These are phyloP conservation scores for Chamaedrilus cognettii DNA, from an alignment of 2,888 invertebrate genomes.

Conservation along the genomic window DNA sequence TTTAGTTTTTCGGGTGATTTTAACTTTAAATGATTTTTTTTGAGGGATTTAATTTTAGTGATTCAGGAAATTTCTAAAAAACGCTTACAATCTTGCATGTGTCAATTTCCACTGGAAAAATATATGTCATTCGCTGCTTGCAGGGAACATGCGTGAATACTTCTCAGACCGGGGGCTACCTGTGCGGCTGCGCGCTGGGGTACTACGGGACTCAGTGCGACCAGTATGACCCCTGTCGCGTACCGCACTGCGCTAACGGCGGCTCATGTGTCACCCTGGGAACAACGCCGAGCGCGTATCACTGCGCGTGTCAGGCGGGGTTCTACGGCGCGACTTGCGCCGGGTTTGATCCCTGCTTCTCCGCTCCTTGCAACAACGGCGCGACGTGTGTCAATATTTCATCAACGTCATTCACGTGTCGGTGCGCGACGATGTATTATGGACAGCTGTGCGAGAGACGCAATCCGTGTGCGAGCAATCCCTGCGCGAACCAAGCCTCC, in stretches of 20 bases:
- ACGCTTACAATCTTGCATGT: too few species aligned
- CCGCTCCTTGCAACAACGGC: constrained; percentile 10
- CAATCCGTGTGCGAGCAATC: too few species aligned
- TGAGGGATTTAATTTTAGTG: too few species aligned
- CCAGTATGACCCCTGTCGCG: constrained; percentile 63
- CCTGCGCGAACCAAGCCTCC: too few species aligned
- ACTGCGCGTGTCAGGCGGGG: constrained; percentile 40
- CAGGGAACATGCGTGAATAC: constrained; percentile 11
- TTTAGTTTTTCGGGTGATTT: too few species aligned
- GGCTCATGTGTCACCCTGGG: constrained; percentile 31
- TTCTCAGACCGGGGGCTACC: constrained; percentile 11
- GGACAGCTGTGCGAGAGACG: too few species aligned
- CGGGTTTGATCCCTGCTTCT: constrained; percentile 18
- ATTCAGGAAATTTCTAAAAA: too few species aligned
- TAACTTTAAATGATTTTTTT: too few species aligned
- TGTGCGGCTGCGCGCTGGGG: constrained; percentile 28
- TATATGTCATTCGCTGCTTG: too few species aligned
- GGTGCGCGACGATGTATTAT: too few species aligned
- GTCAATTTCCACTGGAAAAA: too few species aligned
- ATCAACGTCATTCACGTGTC: constrained; percentile 18
- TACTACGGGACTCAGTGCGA: constrained; percentile 63
- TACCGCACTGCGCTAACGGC: constrained; percentile 32
- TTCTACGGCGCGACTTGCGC: constrained; percentile 27
- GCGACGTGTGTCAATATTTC: constrained; percentile 35
- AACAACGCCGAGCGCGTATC: constrained; percentile 10